Conservation (phyloP, 2,113 vertebrate species). For the Hemiscyllium ocellatum region DNA sequence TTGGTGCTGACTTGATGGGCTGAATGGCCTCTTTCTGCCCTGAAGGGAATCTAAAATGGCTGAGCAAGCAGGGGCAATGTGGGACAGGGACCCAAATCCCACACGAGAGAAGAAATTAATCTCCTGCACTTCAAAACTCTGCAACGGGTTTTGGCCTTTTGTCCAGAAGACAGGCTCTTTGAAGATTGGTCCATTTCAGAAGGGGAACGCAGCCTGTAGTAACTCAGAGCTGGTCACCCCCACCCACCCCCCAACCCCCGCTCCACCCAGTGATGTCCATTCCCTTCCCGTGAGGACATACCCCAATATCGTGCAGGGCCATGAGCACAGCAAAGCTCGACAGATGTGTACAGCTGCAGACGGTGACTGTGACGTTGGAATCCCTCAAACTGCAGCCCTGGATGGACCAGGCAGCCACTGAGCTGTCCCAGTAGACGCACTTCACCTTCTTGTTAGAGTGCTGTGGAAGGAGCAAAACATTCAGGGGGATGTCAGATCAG, state of each 20-base stretch:
- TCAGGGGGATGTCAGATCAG: neutral
- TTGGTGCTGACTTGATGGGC: too few species aligned
- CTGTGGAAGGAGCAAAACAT: neutral
- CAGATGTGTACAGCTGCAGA: conserved; percentile 17
- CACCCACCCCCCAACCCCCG: neutral
- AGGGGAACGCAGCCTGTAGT: too few species aligned
- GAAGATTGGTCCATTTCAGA: too few species aligned
- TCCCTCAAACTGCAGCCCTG: neutral
- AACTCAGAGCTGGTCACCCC: too few species aligned
- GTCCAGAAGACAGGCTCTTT: too few species aligned
- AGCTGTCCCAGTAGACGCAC: neutral
- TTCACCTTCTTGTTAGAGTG: rapidly evolving
- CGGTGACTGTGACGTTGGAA: neutral
- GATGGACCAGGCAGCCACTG: neutral
- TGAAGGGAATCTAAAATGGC: too few species aligned
- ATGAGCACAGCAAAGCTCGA: conserved; percentile 37
- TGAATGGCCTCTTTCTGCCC: too few species aligned
- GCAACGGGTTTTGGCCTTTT: too few species aligned
- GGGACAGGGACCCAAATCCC: too few species aligned
- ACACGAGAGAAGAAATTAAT: too few species aligned
- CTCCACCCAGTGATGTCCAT: neutral
- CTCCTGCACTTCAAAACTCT: too few species aligned
- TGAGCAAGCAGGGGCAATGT: too few species aligned
- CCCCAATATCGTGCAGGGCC: neutral
- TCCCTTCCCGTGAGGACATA: neutral